Conservation (phyloP, 2,113 vertebrate species). For the cattle (Bos taurus) region DNA sequence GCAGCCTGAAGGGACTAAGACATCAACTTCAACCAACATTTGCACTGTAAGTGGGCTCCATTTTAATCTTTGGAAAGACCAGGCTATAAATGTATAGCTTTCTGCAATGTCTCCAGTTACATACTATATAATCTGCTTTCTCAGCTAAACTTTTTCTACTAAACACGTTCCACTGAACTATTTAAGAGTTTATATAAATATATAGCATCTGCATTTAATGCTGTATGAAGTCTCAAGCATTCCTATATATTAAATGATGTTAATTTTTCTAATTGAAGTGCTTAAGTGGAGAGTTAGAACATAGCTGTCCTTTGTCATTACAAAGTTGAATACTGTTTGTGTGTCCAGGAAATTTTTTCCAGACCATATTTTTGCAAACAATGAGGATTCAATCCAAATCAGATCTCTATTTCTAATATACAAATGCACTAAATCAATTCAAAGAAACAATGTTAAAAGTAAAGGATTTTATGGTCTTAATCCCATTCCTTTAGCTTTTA, state of each 20-base stretch:
- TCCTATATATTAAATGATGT: background rate
- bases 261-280: conserved; percentile 40
- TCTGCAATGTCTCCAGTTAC: background rate
- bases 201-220: background rate
- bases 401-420: conserved; percentile 44
- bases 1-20: background rate
- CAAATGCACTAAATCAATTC: conserved; percentile 61
- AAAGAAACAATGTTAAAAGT: conserved; percentile 64
- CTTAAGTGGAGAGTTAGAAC: background rate
- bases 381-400: conserved; percentile 47
- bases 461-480: conserved; percentile 69
- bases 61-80: conserved; percentile 11
- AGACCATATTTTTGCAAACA: conserved; percentile 60
- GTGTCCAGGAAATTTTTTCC: conserved; percentile 26
- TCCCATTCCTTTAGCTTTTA: conserved; percentile 71
- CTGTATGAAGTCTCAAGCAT: conserved; percentile 3
- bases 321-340: background rate
- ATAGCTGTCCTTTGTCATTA: background rate
- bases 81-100: background rate
- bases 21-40: background rate
- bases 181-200: conserved; percentile 24
- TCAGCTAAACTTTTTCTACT: conserved; percentile 9
- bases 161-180: background rate
- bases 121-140: background rate
- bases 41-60: background rate